Conservation (phyloP, 2,113 vertebrate species). For the Sinocyclocheilus anophthalmus region DNA sequence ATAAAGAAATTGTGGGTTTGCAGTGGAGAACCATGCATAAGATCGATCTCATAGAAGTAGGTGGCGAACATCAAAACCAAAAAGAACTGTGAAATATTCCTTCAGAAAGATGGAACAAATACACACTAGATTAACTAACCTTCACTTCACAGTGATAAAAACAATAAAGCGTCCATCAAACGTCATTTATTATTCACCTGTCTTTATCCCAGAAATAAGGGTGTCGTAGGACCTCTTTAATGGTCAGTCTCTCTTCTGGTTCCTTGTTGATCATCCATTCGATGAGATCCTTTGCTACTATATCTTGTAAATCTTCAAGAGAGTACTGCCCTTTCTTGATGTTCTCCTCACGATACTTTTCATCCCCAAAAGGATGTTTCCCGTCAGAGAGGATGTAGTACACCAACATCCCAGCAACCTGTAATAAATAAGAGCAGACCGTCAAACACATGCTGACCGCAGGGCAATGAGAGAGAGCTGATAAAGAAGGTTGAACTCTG, state of each 20-base stretch:
- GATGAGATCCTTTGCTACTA: conserved; percentile 39
- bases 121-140: too few species aligned
- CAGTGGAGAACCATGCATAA: neutral
- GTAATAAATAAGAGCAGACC: neutral
- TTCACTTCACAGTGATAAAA: too few species aligned
- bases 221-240: neutral
- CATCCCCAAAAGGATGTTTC: conserved; percentile 26
- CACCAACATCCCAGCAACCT: conserved; percentile 43
- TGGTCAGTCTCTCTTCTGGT: neutral
- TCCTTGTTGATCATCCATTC: conserved; percentile 26
- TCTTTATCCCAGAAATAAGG: conserved; percentile 42
- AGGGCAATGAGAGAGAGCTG: too few species aligned
- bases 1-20: too few species aligned
- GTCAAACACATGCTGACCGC: too few species aligned
- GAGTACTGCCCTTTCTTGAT: neutral
- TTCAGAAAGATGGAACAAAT: too few species aligned
- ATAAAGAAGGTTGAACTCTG: too few species aligned
- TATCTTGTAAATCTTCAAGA: neutral
- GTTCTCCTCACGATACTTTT: neutral
- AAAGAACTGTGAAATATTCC: too few species aligned
- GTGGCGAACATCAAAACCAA: neutral
- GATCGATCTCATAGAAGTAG: neutral
- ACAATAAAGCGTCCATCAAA: neutral
- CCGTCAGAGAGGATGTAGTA: conserved; percentile 43
- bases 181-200: neutral